Conservation (phyloP, 2,888 invertebrate species). For the Drosophila austrosaltans region DNA sequence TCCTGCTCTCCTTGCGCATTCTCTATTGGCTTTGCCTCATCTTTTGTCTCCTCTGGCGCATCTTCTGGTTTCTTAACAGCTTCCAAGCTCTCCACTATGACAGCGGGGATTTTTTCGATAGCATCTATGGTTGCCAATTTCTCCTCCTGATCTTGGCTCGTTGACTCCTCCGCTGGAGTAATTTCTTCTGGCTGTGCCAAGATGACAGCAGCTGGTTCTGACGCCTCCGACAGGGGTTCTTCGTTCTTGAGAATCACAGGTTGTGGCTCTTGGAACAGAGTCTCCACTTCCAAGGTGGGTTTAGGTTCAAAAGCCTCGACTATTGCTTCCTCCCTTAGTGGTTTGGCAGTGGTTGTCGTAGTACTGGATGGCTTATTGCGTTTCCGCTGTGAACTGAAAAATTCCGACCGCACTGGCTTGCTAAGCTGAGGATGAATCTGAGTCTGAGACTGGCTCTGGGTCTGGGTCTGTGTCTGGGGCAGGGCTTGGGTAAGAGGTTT, state of each 20-base stretch:
- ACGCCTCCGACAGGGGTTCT: conserved; percentile 66
- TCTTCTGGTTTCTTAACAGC: conserved; percentile 27
- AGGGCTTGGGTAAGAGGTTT: background rate
- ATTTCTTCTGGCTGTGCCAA: conserved; percentile 49
- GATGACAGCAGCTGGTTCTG: conserved; percentile 58
- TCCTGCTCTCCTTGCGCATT: conserved; percentile 12
- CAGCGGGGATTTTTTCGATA: conserved; percentile 70
- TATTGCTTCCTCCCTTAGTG: background rate
- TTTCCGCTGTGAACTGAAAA: background rate
- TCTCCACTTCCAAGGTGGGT: conserved; percentile 68
- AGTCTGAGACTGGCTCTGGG: background rate
- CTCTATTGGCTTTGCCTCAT: background rate
- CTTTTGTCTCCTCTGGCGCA: background rate
- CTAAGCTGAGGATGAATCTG: background rate
- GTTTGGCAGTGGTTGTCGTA: conserved; percentile 11
- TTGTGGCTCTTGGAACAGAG: conserved; percentile 57
- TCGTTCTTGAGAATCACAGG: conserved; percentile 27
- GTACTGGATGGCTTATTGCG: conserved; percentile 4
- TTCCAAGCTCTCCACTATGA: conserved; percentile 63
- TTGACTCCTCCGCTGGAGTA: background rate
- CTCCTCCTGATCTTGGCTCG: background rate
- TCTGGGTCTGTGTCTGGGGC: background rate
- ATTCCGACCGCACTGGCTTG: conserved; percentile 1
- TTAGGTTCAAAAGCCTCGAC: conserved; percentile 50
- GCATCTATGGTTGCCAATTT: conserved; percentile 66